These are phyloP conservation scores for Lepas anatifera DNA, from an alignment of 2,888 invertebrate species.

Conservation along the genomic window DNA sequence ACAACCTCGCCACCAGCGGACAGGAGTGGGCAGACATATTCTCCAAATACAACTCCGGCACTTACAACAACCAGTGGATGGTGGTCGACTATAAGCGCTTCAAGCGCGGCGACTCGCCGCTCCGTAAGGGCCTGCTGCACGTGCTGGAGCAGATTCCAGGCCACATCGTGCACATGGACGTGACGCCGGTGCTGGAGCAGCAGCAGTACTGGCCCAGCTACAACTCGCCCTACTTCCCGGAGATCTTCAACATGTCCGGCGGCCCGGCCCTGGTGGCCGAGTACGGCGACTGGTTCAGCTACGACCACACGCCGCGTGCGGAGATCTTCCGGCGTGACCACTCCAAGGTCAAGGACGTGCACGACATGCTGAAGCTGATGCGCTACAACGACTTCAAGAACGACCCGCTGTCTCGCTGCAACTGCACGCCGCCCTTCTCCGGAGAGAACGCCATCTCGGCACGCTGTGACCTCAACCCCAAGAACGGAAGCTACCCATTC, in stretches of 20 bases:
- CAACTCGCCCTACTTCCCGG: constrained; percentile 51
- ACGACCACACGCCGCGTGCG: constrained; percentile 50
- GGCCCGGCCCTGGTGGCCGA: constrained; percentile 42
- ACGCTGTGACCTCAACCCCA: constrained; percentile 55
- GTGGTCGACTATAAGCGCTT: constrained; percentile 59
- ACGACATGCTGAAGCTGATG: constrained; percentile 46
- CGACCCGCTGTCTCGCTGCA: constrained; percentile 53
- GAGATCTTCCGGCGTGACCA: constrained; percentile 49
- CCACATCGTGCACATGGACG: constrained; percentile 49
- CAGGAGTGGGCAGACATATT: constrained; percentile 60
- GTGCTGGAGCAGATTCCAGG: constrained; percentile 67
- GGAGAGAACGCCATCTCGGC: constrained; percentile 59
- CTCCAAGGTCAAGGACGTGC: constrained; percentile 40
- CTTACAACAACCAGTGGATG: constrained; percentile 80
- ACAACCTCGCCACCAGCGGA: constrained; percentile 58
- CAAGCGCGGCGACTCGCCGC: constrained; percentile 34
- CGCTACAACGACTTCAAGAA: constrained; percentile 56
- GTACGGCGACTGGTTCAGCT: constrained; percentile 48
- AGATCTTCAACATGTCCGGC: constrained; percentile 51
- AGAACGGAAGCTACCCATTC: constrained; percentile 56
- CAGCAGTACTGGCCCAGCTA: constrained; percentile 61
- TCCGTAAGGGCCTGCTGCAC: constrained; percentile 44
- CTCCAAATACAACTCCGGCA: constrained; percentile 58
- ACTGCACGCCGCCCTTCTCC: constrained; percentile 55
- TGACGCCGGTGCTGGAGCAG: constrained; percentile 48